Base-by-base conservation (phyloP, 2,797 vertebrate genomes). In the Podargus strigoides region DNA sequence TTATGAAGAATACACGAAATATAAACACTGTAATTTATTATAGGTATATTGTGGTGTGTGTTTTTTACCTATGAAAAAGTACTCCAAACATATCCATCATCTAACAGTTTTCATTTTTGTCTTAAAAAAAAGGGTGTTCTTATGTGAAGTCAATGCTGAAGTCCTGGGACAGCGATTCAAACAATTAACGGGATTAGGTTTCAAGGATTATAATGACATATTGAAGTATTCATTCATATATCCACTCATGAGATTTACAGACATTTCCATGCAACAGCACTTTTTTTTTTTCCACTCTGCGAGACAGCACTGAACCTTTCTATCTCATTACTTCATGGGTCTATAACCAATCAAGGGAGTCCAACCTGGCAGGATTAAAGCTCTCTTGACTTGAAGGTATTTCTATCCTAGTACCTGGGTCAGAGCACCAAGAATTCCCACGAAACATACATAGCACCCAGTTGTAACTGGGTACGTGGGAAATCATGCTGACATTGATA, bases 151-250 rank as follows among this genome's bases (percentile, higher is more conserved):
- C 32, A 41, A 27, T 17, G 42, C 27, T 34, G 30, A 53, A 73
- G 28, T 53, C 50, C 42, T 41, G 26, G 50, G 32, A 46, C 32
- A 53, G 37, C 16, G 18, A 80, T 52, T 72, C 39, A 83, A 70
- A 66, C 8, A 16, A 59, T 22, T 67, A 81, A 56, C 0, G 0
- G 26, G 36, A 56, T 50, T 58, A 46, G 0, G 1, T 55, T 90
- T 64, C 64, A 72, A 52, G 34, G 32, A 64, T 24, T 34, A 20
- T 10, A 42, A 80, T 7, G 20, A 66, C 27, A 37, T 44, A 44
- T 1, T 56, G 60, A 83, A 62, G 34, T 44, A 78, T 55, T 60
- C 34, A 39, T 26, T 49, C 60, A 66, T 26, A 47, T 16, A 60
- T 30, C 16, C 52, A 39, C 28, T 49, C 52, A 14, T 6, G 26